A percentile compares a stretch with the other conserved stretches of the same genome.
Conservation (phyloP, 2,888 invertebrate species). For the Euspilapteryx auroguttella region DNA sequence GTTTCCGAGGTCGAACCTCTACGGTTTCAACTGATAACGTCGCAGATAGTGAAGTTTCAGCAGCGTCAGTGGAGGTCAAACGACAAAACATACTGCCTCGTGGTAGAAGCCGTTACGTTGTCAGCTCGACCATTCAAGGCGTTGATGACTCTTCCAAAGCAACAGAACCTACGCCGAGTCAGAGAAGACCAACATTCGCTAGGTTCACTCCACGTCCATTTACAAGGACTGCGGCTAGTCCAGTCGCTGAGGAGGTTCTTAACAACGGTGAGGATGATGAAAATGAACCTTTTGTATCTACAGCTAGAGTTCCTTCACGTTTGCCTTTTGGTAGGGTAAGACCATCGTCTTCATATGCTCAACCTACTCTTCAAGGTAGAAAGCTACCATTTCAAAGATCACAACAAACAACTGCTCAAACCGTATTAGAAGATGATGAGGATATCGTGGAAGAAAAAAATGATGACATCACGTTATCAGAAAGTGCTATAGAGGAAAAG, state of each 20-base stretch:
- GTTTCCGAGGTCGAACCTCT: constrained; percentile 17
- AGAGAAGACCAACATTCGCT: constrained; percentile 30
- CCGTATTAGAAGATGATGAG: constrained; percentile 17
- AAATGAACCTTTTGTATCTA: constrained; percentile 10
- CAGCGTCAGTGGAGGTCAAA: constrained; percentile 35
- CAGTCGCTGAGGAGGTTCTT: constrained; percentile 12
- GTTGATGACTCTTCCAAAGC: constrained; percentile 10
- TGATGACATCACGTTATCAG: constrained; percentile 47
- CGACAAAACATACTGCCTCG: constrained; percentile 29
- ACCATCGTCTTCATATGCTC: constrained; percentile 13
- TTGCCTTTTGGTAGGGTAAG: constrained; percentile 27
- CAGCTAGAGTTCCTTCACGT: constrained; percentile 20
- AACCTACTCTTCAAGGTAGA: constrained; percentile 19
- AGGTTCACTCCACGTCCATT: constrained; percentile 49
- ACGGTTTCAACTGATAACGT: constrained; percentile 21
- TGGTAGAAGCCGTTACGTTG: constrained; percentile 31
- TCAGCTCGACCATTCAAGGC: constrained; percentile 23
- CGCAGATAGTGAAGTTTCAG: constrained; percentile 39
- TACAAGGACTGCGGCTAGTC: constrained; percentile 16
- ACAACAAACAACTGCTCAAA: constrained; percentile 21
- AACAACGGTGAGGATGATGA: constrained; percentile 11
- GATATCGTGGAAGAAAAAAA: constrained; percentile 29
- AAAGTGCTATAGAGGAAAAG: constrained; percentile 48
- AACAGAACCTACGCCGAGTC: constrained; percentile 18
- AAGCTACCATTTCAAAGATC: constrained; percentile 30